Base-by-base conservation (phyloP, 2,888 invertebrate genomes). In the Polydrusus tereticollis region DNA sequence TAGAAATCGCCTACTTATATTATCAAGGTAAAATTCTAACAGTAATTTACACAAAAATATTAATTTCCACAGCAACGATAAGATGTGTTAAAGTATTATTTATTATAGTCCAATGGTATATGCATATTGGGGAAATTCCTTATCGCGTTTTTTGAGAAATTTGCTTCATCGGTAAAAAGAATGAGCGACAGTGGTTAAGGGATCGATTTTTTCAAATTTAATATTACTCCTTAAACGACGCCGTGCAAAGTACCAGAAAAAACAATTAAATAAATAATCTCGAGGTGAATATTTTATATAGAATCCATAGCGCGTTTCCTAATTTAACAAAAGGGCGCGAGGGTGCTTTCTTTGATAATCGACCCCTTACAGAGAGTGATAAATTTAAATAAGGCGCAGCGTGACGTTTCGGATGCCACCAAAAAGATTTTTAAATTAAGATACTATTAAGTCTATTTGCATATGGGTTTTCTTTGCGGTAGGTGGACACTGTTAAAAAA, bases 371-470 rank as follows among this genome's bases (percentile, higher is more conserved):
- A 47, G 45, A 6, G 29, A 62, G 45, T 29, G 45, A 47, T 62
- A 62, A 43, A 62, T 62, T 62, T 29, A 62, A 47, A 47, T 62
- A 26, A 47, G 26, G 26, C 62, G 10, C 62, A 62, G 62, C 62
- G 33, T 47, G 62, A 45, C 33, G 33, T 45, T 43, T 62, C 33
- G 16, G 23, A 33, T 29, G 23, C 43, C 29, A 45, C 20, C 29
- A 21, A 43, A 20, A 60, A 47, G 62, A 62, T 62, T 62, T 62
- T 47, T 29, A 62, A 62, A 47, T 62, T 62, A 3, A 62, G 62
- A 62, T n/a, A n/a, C n/a, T 62, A 62, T 41, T 60, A 14, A 62
- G 16, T 47, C 6, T 18, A 43, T 62, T 62, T 62, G 62, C 62
- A 60, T 43, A 12, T 50, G 8, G 41, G 23, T 55, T 29, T 26